Conservation (phyloP, 2,888 invertebrate genomes). For the Merodon equestris region DNA sequence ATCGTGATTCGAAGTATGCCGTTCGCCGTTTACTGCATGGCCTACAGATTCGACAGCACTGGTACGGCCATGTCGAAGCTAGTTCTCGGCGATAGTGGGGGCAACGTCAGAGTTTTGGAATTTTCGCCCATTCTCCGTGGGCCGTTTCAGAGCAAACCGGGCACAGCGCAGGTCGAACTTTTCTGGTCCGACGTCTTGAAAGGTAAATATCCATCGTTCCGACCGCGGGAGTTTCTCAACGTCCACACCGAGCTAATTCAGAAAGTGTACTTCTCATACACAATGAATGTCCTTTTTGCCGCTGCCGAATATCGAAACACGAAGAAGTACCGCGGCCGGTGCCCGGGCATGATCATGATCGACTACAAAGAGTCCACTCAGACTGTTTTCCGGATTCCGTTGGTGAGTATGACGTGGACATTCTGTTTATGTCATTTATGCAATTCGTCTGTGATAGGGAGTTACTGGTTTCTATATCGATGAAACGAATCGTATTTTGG, state of each 20-base stretch:
- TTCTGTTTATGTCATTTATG: background rate
- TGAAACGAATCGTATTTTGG: constrained; percentile 82
- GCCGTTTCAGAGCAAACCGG: constrained; percentile 85
- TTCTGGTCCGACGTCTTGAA: constrained; percentile 82
- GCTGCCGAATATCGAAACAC: constrained; percentile 81
- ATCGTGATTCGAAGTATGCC: constrained; percentile 84
- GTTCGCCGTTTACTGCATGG: constrained; percentile 74
- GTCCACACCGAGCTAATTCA: constrained; percentile 85
- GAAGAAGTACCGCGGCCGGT: constrained; percentile 75
- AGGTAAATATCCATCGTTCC: constrained; percentile 80
- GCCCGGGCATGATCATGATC: constrained; percentile 73
- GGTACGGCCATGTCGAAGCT: constrained; percentile 79
- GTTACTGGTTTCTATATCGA: constrained; percentile 83
- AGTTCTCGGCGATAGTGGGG: constrained; percentile 87
- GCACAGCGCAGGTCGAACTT: constrained; percentile 81
- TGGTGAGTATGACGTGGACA: constrained; percentile 70
- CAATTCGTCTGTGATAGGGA: constrained; percentile 78
- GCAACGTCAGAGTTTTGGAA: constrained; percentile 83
- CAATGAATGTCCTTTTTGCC: constrained; percentile 85
- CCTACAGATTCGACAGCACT: constrained; percentile 73
- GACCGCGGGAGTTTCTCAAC: constrained; percentile 80
- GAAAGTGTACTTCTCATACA: constrained; percentile 84
- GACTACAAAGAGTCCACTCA: constrained; percentile 73
- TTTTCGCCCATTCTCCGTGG: constrained; percentile 83
- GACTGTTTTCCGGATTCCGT: constrained; percentile 74